Conservation (phyloP, 2,797 vertebrate species). For the Fundulus diaphanus region DNA sequence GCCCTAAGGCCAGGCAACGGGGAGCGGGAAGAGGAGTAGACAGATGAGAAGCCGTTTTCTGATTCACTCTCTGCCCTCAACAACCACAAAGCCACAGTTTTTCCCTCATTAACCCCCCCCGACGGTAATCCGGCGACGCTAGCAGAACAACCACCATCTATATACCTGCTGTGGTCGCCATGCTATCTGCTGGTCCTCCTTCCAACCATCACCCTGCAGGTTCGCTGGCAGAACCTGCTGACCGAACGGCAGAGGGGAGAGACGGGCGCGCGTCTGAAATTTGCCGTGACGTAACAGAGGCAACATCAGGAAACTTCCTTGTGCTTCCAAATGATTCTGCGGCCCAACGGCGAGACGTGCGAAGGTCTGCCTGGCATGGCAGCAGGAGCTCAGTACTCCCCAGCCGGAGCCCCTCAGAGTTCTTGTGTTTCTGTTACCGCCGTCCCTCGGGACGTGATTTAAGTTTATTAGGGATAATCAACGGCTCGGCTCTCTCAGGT, state of each 20-base stretch:
- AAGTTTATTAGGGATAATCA: slow-evolving; percentile 78
- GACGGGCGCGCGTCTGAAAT: slow-evolving; percentile 54
- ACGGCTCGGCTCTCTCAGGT: slow-evolving; percentile 74
- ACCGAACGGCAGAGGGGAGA: slow-evolving; percentile 31
- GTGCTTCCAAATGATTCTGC: slow-evolving; percentile 48
- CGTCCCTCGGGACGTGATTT: slow-evolving; percentile 72
- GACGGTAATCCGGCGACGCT: not conserved
- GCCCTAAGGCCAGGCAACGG: slow-evolving; percentile 59
- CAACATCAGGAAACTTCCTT: slow-evolving; percentile 59
- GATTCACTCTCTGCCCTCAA: slow-evolving; percentile 24
- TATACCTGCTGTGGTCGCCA: slow-evolving; percentile 1
- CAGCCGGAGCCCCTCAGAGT: slow-evolving; percentile 36
- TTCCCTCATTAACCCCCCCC: not conserved
- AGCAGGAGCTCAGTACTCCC: slow-evolving; percentile 20
- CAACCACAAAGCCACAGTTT: slow-evolving; percentile 1
- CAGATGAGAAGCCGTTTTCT: slow-evolving; percentile 17
- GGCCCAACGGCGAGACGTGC: slow-evolving; percentile 13
- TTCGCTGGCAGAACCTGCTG: slow-evolving; percentile 14
- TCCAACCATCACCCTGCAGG: slow-evolving; percentile 3
- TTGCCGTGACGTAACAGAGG: slow-evolving; percentile 61
- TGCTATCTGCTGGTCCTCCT: not conserved
- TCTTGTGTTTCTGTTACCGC: slow-evolving; percentile 49
- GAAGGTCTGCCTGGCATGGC: slow-evolving; percentile 14
- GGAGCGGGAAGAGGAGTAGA: slow-evolving; percentile 27
- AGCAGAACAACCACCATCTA: not conserved